Base-by-base conservation (phyloP, 2,888 invertebrate genomes). In the Apotomis capreana region DNA sequence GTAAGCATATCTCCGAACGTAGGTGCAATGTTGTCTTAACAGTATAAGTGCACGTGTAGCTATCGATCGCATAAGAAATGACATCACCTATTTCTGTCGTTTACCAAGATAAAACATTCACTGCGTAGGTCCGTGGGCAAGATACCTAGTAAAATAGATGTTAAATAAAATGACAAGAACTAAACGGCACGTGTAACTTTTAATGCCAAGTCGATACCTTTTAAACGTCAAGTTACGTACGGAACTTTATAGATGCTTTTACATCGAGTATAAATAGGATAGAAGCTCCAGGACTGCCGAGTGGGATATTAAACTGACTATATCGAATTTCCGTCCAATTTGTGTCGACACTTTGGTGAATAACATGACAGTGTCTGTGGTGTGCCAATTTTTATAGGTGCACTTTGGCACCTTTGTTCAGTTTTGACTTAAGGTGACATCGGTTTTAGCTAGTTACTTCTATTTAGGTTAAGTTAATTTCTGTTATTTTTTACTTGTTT, bases 311-410 rank as follows among this genome's bases (percentile, higher is more conserved):
- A 62, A 51, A 62, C 8, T 37, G 37, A 62, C 37, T 13, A 62
- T 51, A 62, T 62, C 62, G 62, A 62, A 62, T 62, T 62, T 62
- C 62, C 62, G 8, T 10, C 37, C 62, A 62, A 37, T 62, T 37
- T 61, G 10, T 12, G 46, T 46, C 9, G 59, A 13, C 40, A 46
- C 60, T 49, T 49, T 61, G 15, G 5, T 46, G 26, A 36, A 26
- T 46, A 44, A 15, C 10, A 60, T 49, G 9, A 5, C 26, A 13
- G 60, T 46, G 46, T 44, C 13, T 5, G 4, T 6, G 15, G 49
- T 49, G 49, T 49, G 49, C 49, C 49, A 49, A 49, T 49, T 49
- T 49, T 49, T 49, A 8, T 49, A 9, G 8, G 9, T 10, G 49
- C 49, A 10, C 49, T 49, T 49, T 49, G 49, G 49, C 44, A 26